Conservation (phyloP, 2,797 vertebrate species). For the Pogoniulus pusillus region DNA sequence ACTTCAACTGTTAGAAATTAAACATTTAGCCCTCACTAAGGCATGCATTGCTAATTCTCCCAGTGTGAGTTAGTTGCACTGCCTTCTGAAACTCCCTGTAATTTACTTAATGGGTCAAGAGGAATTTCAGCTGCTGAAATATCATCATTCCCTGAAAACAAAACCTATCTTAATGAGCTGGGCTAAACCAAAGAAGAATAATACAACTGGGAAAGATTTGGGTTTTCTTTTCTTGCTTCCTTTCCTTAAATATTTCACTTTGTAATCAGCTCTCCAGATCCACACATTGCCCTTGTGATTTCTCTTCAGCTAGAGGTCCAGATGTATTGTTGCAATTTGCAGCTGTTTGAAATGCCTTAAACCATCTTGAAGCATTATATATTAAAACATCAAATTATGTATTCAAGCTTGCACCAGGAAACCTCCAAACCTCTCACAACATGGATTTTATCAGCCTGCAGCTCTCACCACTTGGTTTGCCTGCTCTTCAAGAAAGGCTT, state of each 20-base stretch:
- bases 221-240: background rate
- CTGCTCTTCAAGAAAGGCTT: background rate
- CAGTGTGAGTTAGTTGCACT: background rate
- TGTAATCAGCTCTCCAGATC: background rate
- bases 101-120: conserved; percentile 59
- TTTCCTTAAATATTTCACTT: conserved; percentile 18
- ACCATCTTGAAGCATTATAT: background rate
- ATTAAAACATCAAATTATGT: background rate
- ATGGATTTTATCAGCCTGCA: background rate
- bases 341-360: background rate
- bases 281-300: background rate
- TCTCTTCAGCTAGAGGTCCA: background rate
- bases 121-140: conserved; percentile 43
- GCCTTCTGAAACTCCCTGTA: conserved; percentile 34
- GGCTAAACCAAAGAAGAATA: conserved; percentile 26
- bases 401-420: background rate
- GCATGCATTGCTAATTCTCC: conserved; percentile 26
- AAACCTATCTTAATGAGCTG: conserved; percentile 22
- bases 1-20: conserved; percentile 5
- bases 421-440: background rate
- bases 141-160: background rate
- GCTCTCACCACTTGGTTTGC: background rate
- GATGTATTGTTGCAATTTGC: background rate
- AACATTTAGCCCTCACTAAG: conserved; percentile 47
- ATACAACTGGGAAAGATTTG: background rate